These are phyloP conservation scores for Callipepla californica DNA, from an alignment of 2,113 vertebrate genomes.

Conservation along the genomic window DNA sequence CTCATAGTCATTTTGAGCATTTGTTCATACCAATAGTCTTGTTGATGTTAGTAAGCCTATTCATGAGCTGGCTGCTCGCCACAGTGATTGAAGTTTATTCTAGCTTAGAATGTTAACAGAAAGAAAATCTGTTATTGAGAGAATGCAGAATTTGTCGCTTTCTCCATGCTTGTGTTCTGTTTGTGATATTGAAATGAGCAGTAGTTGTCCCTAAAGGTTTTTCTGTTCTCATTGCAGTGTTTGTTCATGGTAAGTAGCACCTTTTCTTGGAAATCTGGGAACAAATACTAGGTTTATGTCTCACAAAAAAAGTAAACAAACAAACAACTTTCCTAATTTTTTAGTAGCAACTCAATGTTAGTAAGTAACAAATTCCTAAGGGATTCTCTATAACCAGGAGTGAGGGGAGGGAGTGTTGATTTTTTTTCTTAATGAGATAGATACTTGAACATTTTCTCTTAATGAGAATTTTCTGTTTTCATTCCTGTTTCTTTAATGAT, in stretches of 20 bases:
- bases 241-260: constrained; percentile 3
- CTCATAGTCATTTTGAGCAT: constrained; percentile 66
- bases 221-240: constrained; percentile 28
- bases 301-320: background rate
- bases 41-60: constrained; percentile 67
- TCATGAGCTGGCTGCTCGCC: constrained; percentile 62
- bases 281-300: background rate
- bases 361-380: background rate
- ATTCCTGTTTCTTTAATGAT: constrained; percentile 46
- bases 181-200: constrained; percentile 71
- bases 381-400: background rate
- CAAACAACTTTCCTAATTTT: background rate
- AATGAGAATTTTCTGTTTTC: constrained; percentile 24
- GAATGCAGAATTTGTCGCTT: constrained; percentile 67
- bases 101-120: constrained; percentile 35
- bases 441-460: constrained; percentile 16
- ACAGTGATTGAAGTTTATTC: constrained; percentile 48
- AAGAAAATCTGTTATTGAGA: constrained; percentile 59
- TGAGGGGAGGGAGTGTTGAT: background rate
- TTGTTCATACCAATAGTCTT: constrained; percentile 70
- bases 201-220: constrained; percentile 1
- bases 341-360: background rate
- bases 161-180: constrained; percentile 22
- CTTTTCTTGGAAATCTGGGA: background rate
- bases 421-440: background rate